phyloP scores from a whole-genome alignment of 2,113 vertebrate genomes.

The Hymenochirus boettgeri region DNA sequence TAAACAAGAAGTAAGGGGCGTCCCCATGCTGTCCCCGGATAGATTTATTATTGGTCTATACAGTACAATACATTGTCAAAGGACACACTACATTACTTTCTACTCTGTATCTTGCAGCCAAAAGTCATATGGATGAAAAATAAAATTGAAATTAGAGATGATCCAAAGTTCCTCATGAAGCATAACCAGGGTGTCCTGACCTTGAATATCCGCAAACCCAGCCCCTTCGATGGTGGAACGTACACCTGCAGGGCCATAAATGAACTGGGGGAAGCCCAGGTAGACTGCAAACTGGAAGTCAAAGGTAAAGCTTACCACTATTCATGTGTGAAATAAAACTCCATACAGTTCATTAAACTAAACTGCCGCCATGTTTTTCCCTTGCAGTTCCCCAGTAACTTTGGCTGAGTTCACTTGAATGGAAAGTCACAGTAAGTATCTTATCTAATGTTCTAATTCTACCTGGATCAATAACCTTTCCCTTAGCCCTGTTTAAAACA shows the following conservation, averaged over 20 bases:
- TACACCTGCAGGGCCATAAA: slow-evolving; percentile 77
- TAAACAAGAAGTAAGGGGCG: no score
- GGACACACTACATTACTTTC: no score
- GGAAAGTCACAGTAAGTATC: slow-evolving; percentile 22
- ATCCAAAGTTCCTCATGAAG: slow-evolving; percentile 81
- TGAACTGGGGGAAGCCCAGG: slow-evolving; percentile 70
- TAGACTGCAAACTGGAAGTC: slow-evolving; percentile 75
- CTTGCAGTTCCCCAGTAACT: slow-evolving; percentile 36
- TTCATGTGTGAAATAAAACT: no score
- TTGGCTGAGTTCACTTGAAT: background rate
- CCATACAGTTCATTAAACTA: no score
- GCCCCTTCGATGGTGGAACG: slow-evolving; percentile 73
- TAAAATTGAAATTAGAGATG: slow-evolving; percentile 72
- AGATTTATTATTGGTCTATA: no score
- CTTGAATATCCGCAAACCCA: slow-evolving; percentile 77
- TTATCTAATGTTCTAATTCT: background rate
- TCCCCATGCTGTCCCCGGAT: no score
- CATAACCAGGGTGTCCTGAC: slow-evolving; percentile 83
- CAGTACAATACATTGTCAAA: no score
- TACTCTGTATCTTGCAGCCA: slow-evolving; percentile 66
- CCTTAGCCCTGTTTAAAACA: no score
- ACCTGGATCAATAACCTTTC: no score
- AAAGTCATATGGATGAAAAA: slow-evolving; percentile 91
- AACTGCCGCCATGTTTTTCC: background rate
- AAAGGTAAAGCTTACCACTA: slow-evolving; percentile 50